Evolutionary conservation across 30 jellyfish, hydroid and myxozoan genomes (phyloP).

Genomic region (Cassiopea xamachana): DNA sequence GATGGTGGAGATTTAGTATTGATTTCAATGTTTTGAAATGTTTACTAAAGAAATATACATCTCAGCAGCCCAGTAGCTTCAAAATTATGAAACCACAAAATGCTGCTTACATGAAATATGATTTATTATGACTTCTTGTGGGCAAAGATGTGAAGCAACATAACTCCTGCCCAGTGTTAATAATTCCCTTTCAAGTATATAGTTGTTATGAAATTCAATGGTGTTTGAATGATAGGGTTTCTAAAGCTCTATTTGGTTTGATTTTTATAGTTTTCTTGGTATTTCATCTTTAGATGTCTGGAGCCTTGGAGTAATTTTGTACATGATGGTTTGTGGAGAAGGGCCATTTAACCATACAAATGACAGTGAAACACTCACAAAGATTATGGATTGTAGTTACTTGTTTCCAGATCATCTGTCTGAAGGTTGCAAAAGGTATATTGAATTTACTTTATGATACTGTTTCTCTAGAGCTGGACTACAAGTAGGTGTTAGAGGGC

Average conservation of each 20-base stretch:
- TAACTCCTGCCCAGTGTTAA: too few species aligned
- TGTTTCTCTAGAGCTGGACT: too few species aligned
- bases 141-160: too few species aligned
- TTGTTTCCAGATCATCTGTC: conserved; percentile 88
- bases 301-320: conserved; percentile 97
- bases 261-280: neutral
- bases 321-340: conserved; percentile 97
- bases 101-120: neutral
- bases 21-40: neutral
- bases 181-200: too few species aligned
- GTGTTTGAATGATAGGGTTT: too few species aligned
- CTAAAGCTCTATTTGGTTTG: too few species aligned
- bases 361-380: conserved; percentile 96
- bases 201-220: too few species aligned
- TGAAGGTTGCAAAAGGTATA: conserved; percentile 78
- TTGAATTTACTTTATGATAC: neutral
- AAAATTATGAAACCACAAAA: neutral
- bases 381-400: conserved; percentile 95
- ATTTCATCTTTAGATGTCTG: conserved; percentile 84
- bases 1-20: neutral
- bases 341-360: conserved; percentile 97
- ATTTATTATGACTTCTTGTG: too few species aligned
- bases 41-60: too few species aligned
- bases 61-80: neutral
- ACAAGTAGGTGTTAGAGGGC: too few species aligned